phyloP scores from a whole-genome alignment of 2,797 vertebrate genomes.

The Salarias fasciatus region DNA sequence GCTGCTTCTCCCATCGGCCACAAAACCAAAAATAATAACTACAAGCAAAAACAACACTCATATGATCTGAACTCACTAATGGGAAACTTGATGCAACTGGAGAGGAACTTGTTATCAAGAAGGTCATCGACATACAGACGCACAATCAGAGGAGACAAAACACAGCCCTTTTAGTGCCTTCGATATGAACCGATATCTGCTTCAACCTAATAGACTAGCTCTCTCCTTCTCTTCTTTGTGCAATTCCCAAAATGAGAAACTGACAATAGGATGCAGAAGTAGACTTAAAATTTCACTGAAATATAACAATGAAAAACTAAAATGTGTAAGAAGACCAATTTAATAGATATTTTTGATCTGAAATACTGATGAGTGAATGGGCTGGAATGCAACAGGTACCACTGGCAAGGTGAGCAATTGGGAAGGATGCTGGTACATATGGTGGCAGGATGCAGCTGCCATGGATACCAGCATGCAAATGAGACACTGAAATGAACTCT shows the following conservation, averaged over 20 bases:
- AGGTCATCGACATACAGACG: conserved; percentile 14
- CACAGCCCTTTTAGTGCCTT: conserved; percentile 16
- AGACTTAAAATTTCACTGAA: neutral
- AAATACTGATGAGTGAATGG: conserved; percentile 8
- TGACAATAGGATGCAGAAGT: neutral
- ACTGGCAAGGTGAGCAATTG: conserved; percentile 7
- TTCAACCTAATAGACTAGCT: conserved; percentile 9
- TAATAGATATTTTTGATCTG: neutral
- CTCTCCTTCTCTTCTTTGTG: neutral
- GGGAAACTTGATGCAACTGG: conserved; percentile 14
- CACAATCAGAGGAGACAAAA: conserved; percentile 24
- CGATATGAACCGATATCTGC: neutral
- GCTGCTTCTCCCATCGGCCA: neutral
- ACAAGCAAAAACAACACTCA: neutral
- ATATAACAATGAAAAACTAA: neutral
- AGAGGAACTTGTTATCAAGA: conserved; percentile 25
- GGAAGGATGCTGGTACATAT: conserved; percentile 3
- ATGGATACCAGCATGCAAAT: neutral
- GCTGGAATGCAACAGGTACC: conserved; percentile 17
- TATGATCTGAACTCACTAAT: neutral
- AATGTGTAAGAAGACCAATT: neutral
- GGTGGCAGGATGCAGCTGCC: neutral
- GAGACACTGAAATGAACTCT: conserved; percentile 13
- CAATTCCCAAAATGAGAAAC: neutral
- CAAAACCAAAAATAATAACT: accelerated